phyloP scores from a whole-genome alignment of 1,140 invertebrate genomes.

The Acarapis woodi region DNA sequence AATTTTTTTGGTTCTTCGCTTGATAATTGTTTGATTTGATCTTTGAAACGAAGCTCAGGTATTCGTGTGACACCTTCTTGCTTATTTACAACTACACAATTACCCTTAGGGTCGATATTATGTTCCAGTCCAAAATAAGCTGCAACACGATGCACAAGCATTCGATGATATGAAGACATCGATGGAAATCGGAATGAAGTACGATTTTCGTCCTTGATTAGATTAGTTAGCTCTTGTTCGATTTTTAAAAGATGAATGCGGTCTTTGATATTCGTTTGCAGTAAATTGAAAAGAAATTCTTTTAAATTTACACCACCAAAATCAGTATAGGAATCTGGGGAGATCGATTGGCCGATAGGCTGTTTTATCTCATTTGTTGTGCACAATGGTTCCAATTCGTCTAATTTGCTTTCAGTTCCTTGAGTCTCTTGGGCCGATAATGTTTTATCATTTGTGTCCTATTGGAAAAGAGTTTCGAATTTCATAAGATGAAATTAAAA shows the following conservation, averaged over 20 bases:
- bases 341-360: no score
- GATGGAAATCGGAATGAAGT: constrained; percentile 51
- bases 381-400: no score
- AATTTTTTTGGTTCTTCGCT: constrained; percentile 32
- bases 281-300: constrained; percentile 56
- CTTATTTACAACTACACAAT: constrained; percentile 49
- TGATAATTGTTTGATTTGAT: constrained; percentile 17
- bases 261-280: constrained; percentile 67
- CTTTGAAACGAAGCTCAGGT: constrained; percentile 18
- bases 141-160: constrained; percentile 73
- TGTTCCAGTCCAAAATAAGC: constrained; percentile 79
- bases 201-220: constrained; percentile 52
- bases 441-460: no score
- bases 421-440: no score
- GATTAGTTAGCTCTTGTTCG: constrained; percentile 50
- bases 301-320: constrained; percentile 49
- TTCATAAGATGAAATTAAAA: no score
- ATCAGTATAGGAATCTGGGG: constrained; percentile 39
- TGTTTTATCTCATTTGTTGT: no score
- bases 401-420: no score
- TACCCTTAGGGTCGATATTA: constrained; percentile 58
- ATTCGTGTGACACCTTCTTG: constrained; percentile 37
- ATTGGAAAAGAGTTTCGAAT: no score
- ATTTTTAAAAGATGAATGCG: constrained; percentile 48
- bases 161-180: constrained; percentile 75